Conservation (phyloP, 2,797 vertebrate genomes). For the Sebastes elongatus region DNA sequence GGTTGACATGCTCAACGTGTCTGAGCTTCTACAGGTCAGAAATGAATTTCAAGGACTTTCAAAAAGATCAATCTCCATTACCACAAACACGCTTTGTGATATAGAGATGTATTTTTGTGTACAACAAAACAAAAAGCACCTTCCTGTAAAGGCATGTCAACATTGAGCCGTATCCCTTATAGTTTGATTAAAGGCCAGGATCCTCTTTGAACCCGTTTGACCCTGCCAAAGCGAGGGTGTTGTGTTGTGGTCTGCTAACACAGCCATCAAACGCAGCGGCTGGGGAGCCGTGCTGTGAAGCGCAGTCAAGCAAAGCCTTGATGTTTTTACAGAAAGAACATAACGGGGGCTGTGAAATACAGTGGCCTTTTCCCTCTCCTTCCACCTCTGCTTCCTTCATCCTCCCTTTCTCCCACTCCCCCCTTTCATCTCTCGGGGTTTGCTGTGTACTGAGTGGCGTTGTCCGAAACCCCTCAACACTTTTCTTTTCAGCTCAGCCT, state of each 20-base stretch:
- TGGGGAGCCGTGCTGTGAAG: slow-evolving; percentile 52
- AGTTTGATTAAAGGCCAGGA: slow-evolving; percentile 19
- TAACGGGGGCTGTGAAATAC: slow-evolving; percentile 52
- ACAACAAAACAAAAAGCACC: neutral
- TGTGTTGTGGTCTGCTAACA: slow-evolving; percentile 46
- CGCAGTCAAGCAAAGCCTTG: slow-evolving; percentile 56
- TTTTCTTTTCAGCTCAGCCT: neutral
- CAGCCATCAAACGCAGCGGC: slow-evolving; percentile 53
- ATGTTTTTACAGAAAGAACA: slow-evolving; percentile 67
- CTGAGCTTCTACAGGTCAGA: neutral
- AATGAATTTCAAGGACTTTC: neutral
- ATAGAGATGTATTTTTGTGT: neutral
- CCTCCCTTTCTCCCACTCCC: neutral
- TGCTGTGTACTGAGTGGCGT: neutral
- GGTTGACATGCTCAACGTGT: neutral
- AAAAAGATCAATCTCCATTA: neutral
- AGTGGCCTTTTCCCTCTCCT: slow-evolving; percentile 36
- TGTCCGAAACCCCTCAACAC: neutral
- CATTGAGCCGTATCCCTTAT: neutral
- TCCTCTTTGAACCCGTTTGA: slow-evolving; percentile 36
- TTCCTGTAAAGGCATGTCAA: neutral
- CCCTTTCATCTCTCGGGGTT: neutral
- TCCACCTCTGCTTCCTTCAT: slow-evolving; percentile 18
- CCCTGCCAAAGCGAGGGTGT: slow-evolving; percentile 7
- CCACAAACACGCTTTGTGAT: neutral